A percentile compares a stretch with the other conserved stretches of the same genome.
Conservation (phyloP, 1,140 invertebrate species). For the Aphidius ervi region DNA sequence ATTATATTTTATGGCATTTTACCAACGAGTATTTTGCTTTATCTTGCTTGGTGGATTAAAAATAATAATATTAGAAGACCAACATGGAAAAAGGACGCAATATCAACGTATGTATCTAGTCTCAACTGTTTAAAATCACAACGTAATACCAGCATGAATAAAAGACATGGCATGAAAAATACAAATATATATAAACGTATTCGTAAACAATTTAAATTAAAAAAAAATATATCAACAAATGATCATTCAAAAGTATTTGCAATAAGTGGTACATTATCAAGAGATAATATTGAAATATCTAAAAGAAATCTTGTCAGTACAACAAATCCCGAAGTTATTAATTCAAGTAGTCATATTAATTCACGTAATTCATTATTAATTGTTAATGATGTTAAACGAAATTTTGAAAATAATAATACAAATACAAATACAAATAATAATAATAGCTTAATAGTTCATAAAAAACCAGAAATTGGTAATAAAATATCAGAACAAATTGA, state of each 20-base stretch:
- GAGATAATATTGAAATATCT: conserved; percentile 59
- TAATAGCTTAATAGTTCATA: background rate
- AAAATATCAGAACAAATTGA: conserved; percentile 4
- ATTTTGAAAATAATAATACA: conserved; percentile 9
- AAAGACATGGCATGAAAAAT: conserved; percentile 17
- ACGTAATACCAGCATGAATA: conserved; percentile 23
- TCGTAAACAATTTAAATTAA: background rate
- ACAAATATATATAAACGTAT: background rate
- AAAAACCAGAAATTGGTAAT: too few species aligned
- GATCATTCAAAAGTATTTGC: conserved; percentile 34
- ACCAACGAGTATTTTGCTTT: conserved; percentile 62
- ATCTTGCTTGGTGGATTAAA: conserved; percentile 70
- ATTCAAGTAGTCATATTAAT: conserved; percentile 51
- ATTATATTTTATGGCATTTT: conserved; percentile 81
- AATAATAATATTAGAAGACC: conserved; percentile 62
- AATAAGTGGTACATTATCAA: conserved; percentile 34
- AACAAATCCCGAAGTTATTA: conserved; percentile 63
- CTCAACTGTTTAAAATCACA: conserved; percentile 39
- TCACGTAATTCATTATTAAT: conserved; percentile 27
- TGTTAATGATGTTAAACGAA: conserved; percentile 2
- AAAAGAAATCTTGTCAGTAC: conserved; percentile 66
- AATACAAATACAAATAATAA: conserved; percentile 3
- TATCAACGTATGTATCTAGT: conserved; percentile 68
- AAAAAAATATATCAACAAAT: conserved; percentile 9
- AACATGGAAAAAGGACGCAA: conserved; percentile 61